These are phyloP conservation scores for Caenorhabditis drosophilae DNA, from an alignment of 2,888 invertebrate species.

Conservation along the genomic window DNA sequence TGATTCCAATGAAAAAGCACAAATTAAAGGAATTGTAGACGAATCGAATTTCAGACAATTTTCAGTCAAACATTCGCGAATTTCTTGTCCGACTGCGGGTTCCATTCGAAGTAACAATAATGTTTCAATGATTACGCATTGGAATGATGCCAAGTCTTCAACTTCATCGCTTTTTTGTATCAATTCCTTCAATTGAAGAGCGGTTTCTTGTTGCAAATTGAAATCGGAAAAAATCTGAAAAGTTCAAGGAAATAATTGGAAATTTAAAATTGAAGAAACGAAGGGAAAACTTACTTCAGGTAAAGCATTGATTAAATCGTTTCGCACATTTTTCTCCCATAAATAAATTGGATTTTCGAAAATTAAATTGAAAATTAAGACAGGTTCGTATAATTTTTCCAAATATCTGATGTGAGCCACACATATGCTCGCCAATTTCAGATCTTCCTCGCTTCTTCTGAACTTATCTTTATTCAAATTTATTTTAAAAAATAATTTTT, in stretches of 20 bases:
- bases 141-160: slow-evolving; percentile 7
- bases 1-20: slow-evolving; percentile 12
- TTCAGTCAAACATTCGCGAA: slow-evolving; percentile 10
- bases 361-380: neutral
- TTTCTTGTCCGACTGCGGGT: neutral
- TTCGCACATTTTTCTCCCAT: neutral
- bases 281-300: neutral
- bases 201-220: slow-evolving; percentile 15
- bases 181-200: slow-evolving; percentile 8
- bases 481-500: slow-evolving; percentile 1
- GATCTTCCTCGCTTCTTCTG: neutral
- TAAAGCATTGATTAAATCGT: neutral
- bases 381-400: neutral
- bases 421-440: neutral
- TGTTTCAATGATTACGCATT: slow-evolving; percentile 22
- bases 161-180: slow-evolving; percentile 3
- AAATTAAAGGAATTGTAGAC: slow-evolving; percentile 9
- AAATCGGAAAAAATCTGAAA: slow-evolving; percentile 7
- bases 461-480: slow-evolving; percentile 1
- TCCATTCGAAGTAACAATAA: slow-evolving; percentile 25
- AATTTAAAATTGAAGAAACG: neutral
- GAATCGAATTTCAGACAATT: slow-evolving; percentile 12
- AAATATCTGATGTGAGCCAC: neutral
- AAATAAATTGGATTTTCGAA: neutral
- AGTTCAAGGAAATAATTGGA: neutral